phyloP scores from a whole-genome alignment of 2,113 vertebrate genomes.

The Aviceda subcristata region DNA sequence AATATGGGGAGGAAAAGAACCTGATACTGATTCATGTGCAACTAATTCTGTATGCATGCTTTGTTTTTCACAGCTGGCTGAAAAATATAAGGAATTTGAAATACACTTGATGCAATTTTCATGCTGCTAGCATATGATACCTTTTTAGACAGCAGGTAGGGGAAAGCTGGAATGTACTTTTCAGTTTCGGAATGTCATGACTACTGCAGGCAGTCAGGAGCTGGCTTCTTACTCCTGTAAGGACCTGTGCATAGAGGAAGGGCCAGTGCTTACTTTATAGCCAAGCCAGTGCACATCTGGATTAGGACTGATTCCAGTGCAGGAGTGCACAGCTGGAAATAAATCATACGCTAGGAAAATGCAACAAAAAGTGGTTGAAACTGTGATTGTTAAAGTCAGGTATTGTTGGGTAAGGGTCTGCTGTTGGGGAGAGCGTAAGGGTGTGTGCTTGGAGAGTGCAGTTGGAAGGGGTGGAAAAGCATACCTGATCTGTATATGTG shows the following conservation, averaged over 20 bases:
- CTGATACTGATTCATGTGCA: neutral
- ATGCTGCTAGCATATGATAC: neutral
- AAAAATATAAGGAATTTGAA: neutral
- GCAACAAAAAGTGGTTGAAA: neutral
- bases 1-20: neutral
- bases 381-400: neutral
- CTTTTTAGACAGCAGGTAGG: neutral
- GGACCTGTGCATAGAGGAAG: neutral
- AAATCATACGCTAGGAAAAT: neutral
- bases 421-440: neutral
- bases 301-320: neutral
- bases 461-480: neutral
- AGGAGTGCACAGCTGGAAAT: neutral
- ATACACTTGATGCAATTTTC: neutral
- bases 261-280: neutral
- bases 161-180: neutral
- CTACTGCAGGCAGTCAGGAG: neutral
- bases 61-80: neutral
- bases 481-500: fast-evolving
- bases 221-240: neutral
- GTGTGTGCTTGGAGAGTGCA: neutral
- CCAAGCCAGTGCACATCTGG: neutral
- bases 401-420: neutral
- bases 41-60: neutral
- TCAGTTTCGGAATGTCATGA: neutral